These are phyloP conservation scores for Sinocyclocheilus rhinocerous DNA, from an alignment of 2,113 vertebrate species.

Conservation along the genomic window DNA sequence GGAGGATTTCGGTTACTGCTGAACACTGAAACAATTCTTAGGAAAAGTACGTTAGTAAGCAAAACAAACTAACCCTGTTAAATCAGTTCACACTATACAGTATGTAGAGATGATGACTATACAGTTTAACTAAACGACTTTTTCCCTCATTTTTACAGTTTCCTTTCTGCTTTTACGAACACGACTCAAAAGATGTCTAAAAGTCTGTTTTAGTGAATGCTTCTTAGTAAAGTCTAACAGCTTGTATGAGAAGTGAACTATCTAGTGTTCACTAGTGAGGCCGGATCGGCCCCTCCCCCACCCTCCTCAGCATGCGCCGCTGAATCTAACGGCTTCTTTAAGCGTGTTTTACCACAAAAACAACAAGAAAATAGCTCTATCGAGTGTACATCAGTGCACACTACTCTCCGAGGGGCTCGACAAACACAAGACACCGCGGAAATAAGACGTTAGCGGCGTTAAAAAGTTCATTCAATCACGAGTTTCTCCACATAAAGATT, in stretches of 20 bases:
- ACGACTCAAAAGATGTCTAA: too few relatives aligned
- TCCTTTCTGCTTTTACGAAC: too few relatives aligned
- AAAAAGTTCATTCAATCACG: not conserved
- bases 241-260: not conserved
- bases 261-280: not conserved
- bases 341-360: not conserved
- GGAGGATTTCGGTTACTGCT: too few relatives aligned
- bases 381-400: slow-evolving; percentile 4
- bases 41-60: too few relatives aligned
- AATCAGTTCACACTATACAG: too few relatives aligned
- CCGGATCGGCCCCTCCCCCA: not conserved
- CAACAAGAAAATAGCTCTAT: not conserved
- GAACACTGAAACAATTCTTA: too few relatives aligned
- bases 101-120: too few relatives aligned
- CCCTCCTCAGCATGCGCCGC: not conserved
- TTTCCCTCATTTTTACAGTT: too few relatives aligned
- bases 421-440: slow-evolving; percentile 31
- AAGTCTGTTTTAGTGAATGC: not conserved
- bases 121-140: too few relatives aligned
- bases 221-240: not conserved
- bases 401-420: slow-evolving; percentile 30
- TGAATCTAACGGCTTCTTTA: not conserved
- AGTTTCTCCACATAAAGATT: not conserved
- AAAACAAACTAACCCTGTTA: too few relatives aligned
- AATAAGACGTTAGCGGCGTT: not conserved